Conservation (phyloP, 2,113 vertebrate genomes). For the Pteronura brasiliensis region DNA sequence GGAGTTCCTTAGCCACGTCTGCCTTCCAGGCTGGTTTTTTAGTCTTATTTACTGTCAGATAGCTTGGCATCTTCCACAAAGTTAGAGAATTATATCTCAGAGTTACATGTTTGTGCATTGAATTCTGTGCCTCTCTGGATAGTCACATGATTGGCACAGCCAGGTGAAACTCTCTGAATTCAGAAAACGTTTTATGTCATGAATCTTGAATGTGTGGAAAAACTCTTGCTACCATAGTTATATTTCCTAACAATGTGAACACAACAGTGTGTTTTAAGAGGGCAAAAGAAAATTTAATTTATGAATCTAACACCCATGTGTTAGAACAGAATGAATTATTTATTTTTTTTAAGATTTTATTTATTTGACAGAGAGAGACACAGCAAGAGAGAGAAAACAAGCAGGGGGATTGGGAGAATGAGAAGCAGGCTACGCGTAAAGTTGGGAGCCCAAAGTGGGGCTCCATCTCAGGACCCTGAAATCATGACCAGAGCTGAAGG, state of each 20-base stretch:
- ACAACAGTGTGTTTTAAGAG: not conserved
- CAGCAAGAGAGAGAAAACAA: too few relatives aligned
- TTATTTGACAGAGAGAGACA: too few relatives aligned
- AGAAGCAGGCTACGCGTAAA: too few relatives aligned
- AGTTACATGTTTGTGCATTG: not conserved
- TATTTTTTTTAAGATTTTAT: not conserved
- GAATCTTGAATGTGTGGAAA: not conserved
- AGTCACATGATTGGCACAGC: not conserved
- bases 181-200: not conserved
- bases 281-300: not conserved
- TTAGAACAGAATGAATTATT: not conserved
- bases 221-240: not conserved
- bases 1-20: not conserved
- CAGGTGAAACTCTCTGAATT: not conserved
- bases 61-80: not conserved
- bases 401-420: too few relatives aligned
- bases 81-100: not conserved
- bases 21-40: not conserved
- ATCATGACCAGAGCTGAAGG: too few relatives aligned
- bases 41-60: not conserved
- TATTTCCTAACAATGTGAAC: not conserved
- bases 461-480: too few relatives aligned
- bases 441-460: too few relatives aligned
- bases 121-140: not conserved
- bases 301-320: not conserved